Percentiles rank a stretch among this genome's conserved stretches.
These are phyloP conservation scores for Ascidia mentula DNA, from an alignment of 23 tunicate species.

Conservation along the genomic window DNA sequence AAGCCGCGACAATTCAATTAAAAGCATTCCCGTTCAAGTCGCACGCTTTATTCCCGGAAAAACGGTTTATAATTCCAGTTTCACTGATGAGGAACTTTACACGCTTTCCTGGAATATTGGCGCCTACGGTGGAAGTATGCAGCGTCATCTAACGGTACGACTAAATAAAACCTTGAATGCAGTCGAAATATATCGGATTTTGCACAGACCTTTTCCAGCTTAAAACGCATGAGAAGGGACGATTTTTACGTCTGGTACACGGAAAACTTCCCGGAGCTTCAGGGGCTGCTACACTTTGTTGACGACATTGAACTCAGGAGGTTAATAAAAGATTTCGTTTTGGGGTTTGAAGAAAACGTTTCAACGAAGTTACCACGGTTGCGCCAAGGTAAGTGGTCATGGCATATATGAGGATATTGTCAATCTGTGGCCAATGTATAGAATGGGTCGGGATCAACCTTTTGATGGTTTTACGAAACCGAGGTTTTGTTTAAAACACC, in stretches of 20 bases:
- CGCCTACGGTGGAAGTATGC: neutral
- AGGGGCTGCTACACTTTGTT: neutral
- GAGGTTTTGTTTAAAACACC: no score
- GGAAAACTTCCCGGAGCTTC: neutral
- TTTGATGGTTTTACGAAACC: no score
- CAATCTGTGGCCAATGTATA: no score
- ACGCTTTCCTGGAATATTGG: neutral
- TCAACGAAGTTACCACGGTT: neutral
- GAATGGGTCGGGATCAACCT: no score
- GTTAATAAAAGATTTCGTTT: neutral
- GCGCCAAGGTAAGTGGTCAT: conserved; percentile 5
- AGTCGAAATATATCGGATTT: neutral
- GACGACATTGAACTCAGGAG: neutral
- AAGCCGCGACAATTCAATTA: neutral
- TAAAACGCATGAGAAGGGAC: neutral
- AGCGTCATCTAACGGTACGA: neutral
- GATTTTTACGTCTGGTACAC: neutral
- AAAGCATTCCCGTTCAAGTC: neutral
- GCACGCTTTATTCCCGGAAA: neutral
- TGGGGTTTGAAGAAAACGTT: neutral
- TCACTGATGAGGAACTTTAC: neutral
- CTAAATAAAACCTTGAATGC: neutral
- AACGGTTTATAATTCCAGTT: neutral
- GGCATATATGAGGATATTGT: no score
- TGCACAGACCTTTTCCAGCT: neutral